Base-by-base conservation (phyloP, 2,797 vertebrate genomes). In the Serranus cabrilla region DNA sequence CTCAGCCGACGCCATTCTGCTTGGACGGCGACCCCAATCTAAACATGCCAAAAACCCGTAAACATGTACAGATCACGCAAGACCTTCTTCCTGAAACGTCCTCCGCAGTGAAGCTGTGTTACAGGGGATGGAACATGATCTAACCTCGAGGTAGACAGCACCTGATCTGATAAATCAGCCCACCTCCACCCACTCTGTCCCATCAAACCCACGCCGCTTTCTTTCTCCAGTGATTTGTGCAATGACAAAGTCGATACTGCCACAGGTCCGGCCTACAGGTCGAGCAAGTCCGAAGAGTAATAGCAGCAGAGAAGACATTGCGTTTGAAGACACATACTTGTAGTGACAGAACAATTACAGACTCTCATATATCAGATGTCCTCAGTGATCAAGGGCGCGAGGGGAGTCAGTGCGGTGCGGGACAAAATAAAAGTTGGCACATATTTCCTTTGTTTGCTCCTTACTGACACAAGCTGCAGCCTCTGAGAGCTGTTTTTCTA, bases 291-390 rank as follows among this genome's bases (percentile, higher is more conserved):
- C 77, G 42, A 76, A 87, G 77, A 87, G 76, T 58, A 54, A 87
- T 43, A 56, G 76, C 74, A 47, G 46, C 45, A 49, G 40, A 61
- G 72, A 71, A 47, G 55, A 66, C 65, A 55, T 46, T 39, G 47
- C 23, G 54, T 80, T 77, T 62, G 50, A 82, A 84, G 82, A 83
- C 71, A 83, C 89, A 85, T 63, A 83, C 55, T 76, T 65, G 68
- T 60, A 81, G 79, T 87, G 92, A 91, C 91, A 91, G 85, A 84
- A 71, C 89, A 89, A 89, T 92, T 88, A 90, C 67, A 82, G 50
- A 43, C 50, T 62, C 87, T 79, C 69, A 23, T 84, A 77, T 67
- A 81, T 89, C 81, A 73, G 71, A 54, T 34, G 51, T 81, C 62
- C 63, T 52, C 42, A 11, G 54, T 58, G 69, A 74, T 82, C 39